Evolutionary conservation across 1,140 invertebrate genomes (phyloP).

Genomic region (Pteromalus puparum): DNA sequence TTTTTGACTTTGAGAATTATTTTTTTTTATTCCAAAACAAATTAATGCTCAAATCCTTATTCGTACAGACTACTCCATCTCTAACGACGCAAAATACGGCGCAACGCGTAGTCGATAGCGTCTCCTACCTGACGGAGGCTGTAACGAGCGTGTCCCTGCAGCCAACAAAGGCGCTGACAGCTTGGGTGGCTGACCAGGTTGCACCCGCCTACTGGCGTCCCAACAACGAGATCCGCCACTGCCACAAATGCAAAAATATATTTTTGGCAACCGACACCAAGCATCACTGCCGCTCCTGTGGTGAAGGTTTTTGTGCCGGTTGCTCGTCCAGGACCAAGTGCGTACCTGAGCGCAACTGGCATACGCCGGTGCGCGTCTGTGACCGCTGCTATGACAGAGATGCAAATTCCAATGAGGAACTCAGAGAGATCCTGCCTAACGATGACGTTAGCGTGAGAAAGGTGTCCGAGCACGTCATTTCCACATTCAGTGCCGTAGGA

Average conservation of each 20-base stretch:
- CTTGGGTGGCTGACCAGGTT: slow-evolving; percentile 85
- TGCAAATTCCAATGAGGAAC: slow-evolving; percentile 60
- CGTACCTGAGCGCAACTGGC: slow-evolving; percentile 82
- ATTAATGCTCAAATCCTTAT: not conserved
- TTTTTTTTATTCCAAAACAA: not conserved
- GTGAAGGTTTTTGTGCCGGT: slow-evolving; percentile 82
- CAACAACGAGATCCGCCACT: slow-evolving; percentile 86
- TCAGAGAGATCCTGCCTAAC: slow-evolving; percentile 53
- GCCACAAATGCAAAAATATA: slow-evolving; percentile 79
- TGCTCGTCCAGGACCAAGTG: slow-evolving; percentile 79
- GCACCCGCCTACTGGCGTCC: slow-evolving; percentile 89
- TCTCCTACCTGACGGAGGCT: slow-evolving; percentile 83
- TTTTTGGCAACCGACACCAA: slow-evolving; percentile 78
- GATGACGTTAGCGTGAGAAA: slow-evolving; percentile 79
- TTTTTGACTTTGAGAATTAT: not conserved
- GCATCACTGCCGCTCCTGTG: slow-evolving; percentile 88
- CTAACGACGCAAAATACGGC: slow-evolving; percentile 81
- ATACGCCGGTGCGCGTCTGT: slow-evolving; percentile 81
- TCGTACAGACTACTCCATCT: slow-evolving; percentile 60
- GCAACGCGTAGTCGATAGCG: slow-evolving; percentile 85
- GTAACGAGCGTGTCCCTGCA: slow-evolving; percentile 82
- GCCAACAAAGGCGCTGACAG: slow-evolving; percentile 81
- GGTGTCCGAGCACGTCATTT: slow-evolving; percentile 80
- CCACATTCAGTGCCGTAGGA: slow-evolving; percentile 78
- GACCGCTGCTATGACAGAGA: slow-evolving; percentile 77